Evolutionary conservation across 2,113 vertebrate genomes (phyloP).

Genomic region (Gadus macrocephalus): DNA sequence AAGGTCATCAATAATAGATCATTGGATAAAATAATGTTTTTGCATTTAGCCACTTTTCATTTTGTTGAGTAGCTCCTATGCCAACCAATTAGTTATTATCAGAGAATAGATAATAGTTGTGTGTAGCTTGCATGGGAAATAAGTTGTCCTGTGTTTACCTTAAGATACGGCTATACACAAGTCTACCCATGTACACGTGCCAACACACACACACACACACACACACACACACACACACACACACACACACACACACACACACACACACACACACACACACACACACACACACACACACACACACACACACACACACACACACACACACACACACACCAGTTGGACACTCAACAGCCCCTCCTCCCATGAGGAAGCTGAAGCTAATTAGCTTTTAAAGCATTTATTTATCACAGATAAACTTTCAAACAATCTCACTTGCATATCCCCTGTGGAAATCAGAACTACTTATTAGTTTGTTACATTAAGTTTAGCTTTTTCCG

Average conservation of each 20-base stretch:
- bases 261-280: constrained; percentile 27
- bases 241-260: constrained; percentile 30
- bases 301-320: constrained; percentile 25
- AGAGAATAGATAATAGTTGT: constrained; percentile 26
- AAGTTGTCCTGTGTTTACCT: constrained; percentile 51
- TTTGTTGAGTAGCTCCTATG: background rate
- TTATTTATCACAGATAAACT: constrained; percentile 81
- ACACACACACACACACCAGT: constrained; percentile 37
- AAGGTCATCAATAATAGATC: background rate
- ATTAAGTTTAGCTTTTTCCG: constrained; percentile 72
- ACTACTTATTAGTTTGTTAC: constrained; percentile 77
- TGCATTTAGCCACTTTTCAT: background rate
- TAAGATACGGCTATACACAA: constrained; percentile 43
- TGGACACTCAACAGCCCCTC: constrained; percentile 58
- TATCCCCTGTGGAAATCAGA: constrained; percentile 71
- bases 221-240: constrained; percentile 26
- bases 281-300: constrained; percentile 16
- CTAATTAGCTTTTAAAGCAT: constrained; percentile 77
- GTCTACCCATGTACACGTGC: background rate
- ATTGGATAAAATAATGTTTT: background rate
- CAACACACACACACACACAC: constrained; percentile 1
- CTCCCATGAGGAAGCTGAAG: constrained; percentile 55
- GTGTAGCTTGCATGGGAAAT: constrained; percentile 1
- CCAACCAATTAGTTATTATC: constrained; percentile 8
- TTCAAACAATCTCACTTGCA: constrained; percentile 75